Conservation (phyloP, 2,113 vertebrate species). For the Amphilophus citrinellus region DNA sequence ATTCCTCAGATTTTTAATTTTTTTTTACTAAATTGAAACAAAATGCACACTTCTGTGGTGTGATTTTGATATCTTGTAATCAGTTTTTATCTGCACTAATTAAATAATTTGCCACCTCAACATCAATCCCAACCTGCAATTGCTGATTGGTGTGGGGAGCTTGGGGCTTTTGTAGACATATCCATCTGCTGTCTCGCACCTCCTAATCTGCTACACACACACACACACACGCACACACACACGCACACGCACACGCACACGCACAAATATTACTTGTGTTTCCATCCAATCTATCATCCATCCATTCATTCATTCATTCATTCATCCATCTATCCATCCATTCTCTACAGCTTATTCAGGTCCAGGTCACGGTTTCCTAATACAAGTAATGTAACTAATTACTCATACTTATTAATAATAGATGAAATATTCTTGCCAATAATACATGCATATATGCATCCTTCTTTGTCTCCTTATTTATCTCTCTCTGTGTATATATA, state of each 20-base stretch:
- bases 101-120: conserved; percentile 67
- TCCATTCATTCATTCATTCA: too few species aligned
- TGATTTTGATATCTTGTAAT: conserved; percentile 33
- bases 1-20: neutral
- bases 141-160: conserved; percentile 69
- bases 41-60: neutral
- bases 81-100: conserved; percentile 56
- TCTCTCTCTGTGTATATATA: too few species aligned
- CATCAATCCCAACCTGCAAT: conserved; percentile 56
- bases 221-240: conserved; percentile 18
- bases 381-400: too few species aligned
- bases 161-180: conserved; percentile 80
- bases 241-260: conserved; percentile 22
- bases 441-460: neutral
- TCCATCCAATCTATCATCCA: neutral
- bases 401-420: too few species aligned
- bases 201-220: conserved; percentile 72
- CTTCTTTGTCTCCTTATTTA: neutral
- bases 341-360: too few species aligned
- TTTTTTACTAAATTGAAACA: neutral
- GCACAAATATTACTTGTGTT: conserved; percentile 12
- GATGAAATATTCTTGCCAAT: too few species aligned
- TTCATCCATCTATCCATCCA: too few species aligned
- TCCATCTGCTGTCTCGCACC: conserved; percentile 86
- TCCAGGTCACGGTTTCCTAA: too few species aligned